phyloP scores from a whole-genome alignment of 2,113 vertebrate species.

The Charadrius vociferus region DNA sequence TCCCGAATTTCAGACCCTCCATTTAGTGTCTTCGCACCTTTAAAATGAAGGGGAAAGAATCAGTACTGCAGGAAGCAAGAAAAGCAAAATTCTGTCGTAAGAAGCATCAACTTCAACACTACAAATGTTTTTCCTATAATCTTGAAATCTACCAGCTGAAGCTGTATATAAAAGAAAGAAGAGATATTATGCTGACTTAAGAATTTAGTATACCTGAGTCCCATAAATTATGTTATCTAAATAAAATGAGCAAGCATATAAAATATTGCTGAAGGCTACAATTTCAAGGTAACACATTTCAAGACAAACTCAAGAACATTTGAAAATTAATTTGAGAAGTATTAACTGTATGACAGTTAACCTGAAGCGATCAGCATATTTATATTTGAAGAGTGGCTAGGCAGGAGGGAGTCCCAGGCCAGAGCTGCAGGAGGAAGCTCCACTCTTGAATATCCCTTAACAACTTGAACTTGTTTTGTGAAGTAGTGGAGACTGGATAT shows the following conservation, averaged over 20 bases:
- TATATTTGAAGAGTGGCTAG: not conserved
- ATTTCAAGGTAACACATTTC: not conserved
- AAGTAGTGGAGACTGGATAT: not conserved
- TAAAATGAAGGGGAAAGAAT: not conserved
- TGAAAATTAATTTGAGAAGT: not conserved
- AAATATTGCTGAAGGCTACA: not conserved
- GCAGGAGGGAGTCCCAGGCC: not conserved
- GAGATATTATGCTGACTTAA: not conserved
- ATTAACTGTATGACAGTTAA: not conserved
- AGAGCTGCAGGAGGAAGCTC: not conserved
- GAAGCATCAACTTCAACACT: not conserved
- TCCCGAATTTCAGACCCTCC: conserved; percentile 78
- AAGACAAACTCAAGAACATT: not conserved
- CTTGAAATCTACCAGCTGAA: not conserved
- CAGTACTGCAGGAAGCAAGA: not conserved
- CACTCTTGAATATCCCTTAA: not conserved
- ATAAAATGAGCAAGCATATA: not conserved
- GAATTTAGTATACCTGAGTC: not conserved
- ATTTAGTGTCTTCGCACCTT: conserved; percentile 82
- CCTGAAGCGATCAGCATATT: not conserved
- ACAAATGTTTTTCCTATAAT: not conserved
- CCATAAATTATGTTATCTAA: not conserved
- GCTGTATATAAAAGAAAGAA: not conserved
- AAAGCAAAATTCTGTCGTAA: not conserved
- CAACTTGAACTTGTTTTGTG: not conserved